These are phyloP conservation scores for Microdon myrmicae DNA, from an alignment of 2,888 invertebrate genomes.

Conservation along the genomic window DNA sequence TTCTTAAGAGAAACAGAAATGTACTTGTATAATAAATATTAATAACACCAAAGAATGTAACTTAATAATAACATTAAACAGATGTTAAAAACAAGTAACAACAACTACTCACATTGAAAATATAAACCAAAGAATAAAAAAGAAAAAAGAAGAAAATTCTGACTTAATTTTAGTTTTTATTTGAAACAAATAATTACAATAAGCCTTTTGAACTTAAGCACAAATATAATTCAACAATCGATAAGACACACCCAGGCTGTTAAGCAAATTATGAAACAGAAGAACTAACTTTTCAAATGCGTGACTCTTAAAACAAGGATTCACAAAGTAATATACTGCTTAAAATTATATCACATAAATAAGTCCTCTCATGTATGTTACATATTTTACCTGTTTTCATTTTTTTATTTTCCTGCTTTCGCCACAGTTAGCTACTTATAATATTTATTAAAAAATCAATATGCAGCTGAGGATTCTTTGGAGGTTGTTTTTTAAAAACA, in stretches of 20 bases:
- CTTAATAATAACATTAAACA: no score
- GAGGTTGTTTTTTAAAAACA: background rate
- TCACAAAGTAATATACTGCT: slow-evolving; percentile 26
- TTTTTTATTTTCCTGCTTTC: background rate
- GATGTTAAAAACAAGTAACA: no score
- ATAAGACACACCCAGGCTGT: slow-evolving; percentile 6
- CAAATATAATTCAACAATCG: slow-evolving; percentile 10
- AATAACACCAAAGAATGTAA: no score
- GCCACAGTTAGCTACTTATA: slow-evolving; percentile 9
- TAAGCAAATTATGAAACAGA: background rate
- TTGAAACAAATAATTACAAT: no score
- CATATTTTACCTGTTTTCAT: slow-evolving; percentile 3
- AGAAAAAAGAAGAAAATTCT: no score
- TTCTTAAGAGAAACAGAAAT: no score
- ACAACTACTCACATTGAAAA: no score
- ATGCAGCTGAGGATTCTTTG: background rate
- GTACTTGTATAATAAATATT: no score
- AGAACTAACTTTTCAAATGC: slow-evolving; percentile 3
- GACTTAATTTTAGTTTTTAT: no score
- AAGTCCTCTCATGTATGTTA: slow-evolving; percentile 26
- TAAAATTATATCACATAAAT: slow-evolving; percentile 50
- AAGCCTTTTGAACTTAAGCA: slow-evolving; percentile 9
- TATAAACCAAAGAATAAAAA: no score
- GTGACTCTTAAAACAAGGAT: slow-evolving; percentile 15
- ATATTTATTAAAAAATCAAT: slow-evolving; percentile 4